Percentiles rank a stretch among this genome's conserved stretches.
Evolutionary conservation across 2,888 invertebrate species (phyloP).

Genomic region (Lasioglossum morio): DNA sequence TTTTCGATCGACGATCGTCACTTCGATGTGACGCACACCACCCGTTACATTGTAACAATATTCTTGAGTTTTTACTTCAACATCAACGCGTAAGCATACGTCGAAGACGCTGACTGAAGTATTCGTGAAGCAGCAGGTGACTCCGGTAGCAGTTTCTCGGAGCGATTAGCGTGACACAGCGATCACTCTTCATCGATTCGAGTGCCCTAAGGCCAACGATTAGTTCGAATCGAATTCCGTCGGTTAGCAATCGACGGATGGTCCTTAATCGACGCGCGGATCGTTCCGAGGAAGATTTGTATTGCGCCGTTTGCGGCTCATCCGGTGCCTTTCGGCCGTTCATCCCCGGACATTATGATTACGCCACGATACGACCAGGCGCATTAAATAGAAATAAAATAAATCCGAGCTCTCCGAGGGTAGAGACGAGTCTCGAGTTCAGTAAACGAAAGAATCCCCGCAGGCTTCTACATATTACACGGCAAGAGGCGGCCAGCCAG

Average conservation of each 20-base stretch:
- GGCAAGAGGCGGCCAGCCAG: constrained; percentile 36
- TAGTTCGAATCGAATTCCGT: not conserved
- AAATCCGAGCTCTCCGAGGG: constrained; percentile 36
- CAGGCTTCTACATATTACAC: constrained; percentile 53
- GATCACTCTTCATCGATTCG: not conserved
- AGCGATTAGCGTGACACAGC: not conserved
- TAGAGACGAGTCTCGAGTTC: not conserved
- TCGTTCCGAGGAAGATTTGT: constrained; percentile 21
- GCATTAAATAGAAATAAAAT: constrained; percentile 66
- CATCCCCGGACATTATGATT: constrained; percentile 50
- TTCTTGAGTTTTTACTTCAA: too few relatives aligned
- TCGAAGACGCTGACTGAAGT: not conserved
- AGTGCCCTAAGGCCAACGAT: not conserved
- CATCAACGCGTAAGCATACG: too few relatives aligned
- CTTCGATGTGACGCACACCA: too few relatives aligned
- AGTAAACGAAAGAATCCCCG: constrained; percentile 48
- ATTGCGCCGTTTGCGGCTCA: constrained; percentile 26
- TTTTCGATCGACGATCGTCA: too few relatives aligned
- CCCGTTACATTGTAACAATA: too few relatives aligned
- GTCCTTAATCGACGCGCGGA: constrained; percentile 27
- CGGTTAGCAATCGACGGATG: constrained; percentile 10
- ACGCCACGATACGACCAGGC: constrained; percentile 40
- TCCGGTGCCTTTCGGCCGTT: constrained; percentile 9
- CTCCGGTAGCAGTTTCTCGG: not conserved
- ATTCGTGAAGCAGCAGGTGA: not conserved